These are phyloP conservation scores for Watsonalla binaria DNA, from an alignment of 2,888 invertebrate species.

Conservation along the genomic window DNA sequence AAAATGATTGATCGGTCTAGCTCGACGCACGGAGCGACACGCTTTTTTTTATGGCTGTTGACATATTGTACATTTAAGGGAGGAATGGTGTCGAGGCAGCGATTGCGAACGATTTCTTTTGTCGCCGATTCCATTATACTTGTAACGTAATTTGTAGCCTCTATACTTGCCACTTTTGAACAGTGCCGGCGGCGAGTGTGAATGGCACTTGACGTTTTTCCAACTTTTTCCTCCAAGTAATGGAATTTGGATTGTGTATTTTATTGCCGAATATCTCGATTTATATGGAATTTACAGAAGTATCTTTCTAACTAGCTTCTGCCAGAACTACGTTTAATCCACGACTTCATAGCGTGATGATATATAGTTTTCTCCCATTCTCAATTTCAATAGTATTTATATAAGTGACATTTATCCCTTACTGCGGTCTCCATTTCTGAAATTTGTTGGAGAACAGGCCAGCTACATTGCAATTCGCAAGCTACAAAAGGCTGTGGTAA, in stretches of 20 bases:
- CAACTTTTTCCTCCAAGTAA: slow-evolving; percentile 2
- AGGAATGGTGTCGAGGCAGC: slow-evolving; percentile 4
- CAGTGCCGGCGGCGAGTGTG: slow-evolving; percentile 12
- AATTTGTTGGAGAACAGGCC: too few species aligned
- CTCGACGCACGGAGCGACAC: background rate
- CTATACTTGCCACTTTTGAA: slow-evolving; percentile 14
- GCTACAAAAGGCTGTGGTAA: too few species aligned
- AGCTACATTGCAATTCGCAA: too few species aligned
- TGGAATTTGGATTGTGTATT: background rate
- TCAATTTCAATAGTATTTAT: too few species aligned
- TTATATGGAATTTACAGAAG: background rate
- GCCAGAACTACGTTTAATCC: too few species aligned
- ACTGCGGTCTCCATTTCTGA: too few species aligned
- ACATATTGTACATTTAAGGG: slow-evolving; percentile 2
- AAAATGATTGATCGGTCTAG: slow-evolving; percentile 3
- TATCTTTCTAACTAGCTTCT: too few species aligned
- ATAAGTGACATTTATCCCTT: too few species aligned
- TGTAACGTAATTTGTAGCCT: slow-evolving; percentile 17
- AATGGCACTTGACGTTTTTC: slow-evolving; percentile 15
- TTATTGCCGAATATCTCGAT: background rate
- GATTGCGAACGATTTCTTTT: slow-evolving; percentile 16
- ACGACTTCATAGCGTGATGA: too few species aligned
- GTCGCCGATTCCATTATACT: slow-evolving; percentile 20
- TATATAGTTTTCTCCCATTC: too few species aligned
- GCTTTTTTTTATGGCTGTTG: background rate